Base-by-base conservation (phyloP, 2,113 vertebrate species). In the Pedionomus torquatus region DNA sequence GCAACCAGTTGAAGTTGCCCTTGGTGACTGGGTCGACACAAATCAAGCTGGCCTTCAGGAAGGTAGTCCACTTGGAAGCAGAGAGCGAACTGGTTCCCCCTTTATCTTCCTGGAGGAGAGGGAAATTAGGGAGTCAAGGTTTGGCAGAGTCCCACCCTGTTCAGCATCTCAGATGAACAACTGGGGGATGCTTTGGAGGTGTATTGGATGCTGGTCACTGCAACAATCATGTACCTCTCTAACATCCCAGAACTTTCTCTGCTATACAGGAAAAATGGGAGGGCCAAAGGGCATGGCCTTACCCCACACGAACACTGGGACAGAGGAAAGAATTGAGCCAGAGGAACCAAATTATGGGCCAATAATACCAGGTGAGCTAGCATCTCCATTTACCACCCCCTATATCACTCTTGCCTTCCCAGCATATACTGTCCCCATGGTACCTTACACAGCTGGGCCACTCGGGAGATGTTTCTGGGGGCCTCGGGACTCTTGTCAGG, bases 381-480 rank as follows among this genome's bases (percentile, higher is more conserved):
- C 55, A 17, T 4, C 0, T 20, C 39, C 46, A 17, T 25, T n/a
- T 75, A 31, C 5, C 33, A 17, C 8, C 39, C 39, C 25, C 33
- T 10, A 1, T 23, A 46, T 64, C 17, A 23, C 41, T 51, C 82
- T 13, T 35, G 33, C 17, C 71, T 75, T 39, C 64, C 51, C 68
- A 9, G 8, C 37, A 44, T 1, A 9, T 16, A 2, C 46, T 1
- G 24, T 41, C 43, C 57, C 11, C 4, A 0, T 33, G 87, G 12
- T 97, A 99, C 99, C 98, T 99, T 99, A 92, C 99, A 99, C 18
- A 99, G 98, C 96, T 99, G 98, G 83, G 99, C 99, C 88, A 99
- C 98, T 10, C 98, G 97, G 7, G 99, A 99, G 90, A 99, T 98
- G 69, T 98, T 99, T 21, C 98, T 98, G 2, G 99, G 98, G 3